phyloP scores from a whole-genome alignment of 1,140 invertebrate species.

The Solenopsis fugax region DNA sequence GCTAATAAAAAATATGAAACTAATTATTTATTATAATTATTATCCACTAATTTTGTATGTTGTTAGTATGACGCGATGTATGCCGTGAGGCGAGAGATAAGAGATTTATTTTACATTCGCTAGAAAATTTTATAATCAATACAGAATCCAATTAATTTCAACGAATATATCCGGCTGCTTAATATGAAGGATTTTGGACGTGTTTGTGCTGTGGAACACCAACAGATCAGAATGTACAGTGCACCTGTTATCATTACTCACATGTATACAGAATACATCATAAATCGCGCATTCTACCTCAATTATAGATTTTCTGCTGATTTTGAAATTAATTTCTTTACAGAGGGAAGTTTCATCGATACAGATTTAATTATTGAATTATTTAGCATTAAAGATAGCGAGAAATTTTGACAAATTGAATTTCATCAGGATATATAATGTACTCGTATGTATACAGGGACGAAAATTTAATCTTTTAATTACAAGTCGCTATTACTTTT shows the following conservation, averaged over 20 bases:
- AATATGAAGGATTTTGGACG: background rate
- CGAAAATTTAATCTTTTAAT: background rate
- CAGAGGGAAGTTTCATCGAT: background rate
- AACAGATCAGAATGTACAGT: constrained; percentile 4
- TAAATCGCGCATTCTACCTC: background rate
- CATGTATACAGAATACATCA: background rate
- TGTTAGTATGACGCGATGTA: background rate
- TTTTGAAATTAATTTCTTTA: constrained; percentile 21
- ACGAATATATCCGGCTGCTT: background rate
- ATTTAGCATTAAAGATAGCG: background rate
- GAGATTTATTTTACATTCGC: background rate
- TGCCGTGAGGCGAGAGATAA: background rate
- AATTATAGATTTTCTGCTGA: background rate
- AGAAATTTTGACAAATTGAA: background rate
- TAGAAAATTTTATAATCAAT: background rate
- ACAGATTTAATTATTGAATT: background rate
- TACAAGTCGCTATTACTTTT: background rate
- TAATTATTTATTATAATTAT: constrained; percentile 11
- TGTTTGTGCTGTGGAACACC: background rate
- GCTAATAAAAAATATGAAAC: background rate
- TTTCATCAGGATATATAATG: background rate
- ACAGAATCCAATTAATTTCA: constrained; percentile 27
- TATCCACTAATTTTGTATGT: background rate
- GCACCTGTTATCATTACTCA: background rate
- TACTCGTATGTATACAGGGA: background rate